Base-by-base conservation (phyloP, 1,140 invertebrate genomes). In the Drosophila pandora region DNA sequence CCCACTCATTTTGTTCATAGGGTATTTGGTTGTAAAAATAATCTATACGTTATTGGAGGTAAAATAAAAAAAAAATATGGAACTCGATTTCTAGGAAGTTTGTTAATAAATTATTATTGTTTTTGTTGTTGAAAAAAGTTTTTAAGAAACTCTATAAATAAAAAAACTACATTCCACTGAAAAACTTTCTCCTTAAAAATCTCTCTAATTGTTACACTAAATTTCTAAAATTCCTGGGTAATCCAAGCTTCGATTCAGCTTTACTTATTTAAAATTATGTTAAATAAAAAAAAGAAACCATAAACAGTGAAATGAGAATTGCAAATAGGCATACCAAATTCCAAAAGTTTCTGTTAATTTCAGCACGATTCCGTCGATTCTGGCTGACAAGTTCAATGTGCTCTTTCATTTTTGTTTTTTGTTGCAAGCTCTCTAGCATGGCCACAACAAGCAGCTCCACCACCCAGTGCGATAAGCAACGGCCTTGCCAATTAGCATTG, bases 401-500 rank as follows among this genome's bases (percentile, higher is more conserved):
- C 69, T 53, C 28, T 41, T 56, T 70, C 5, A 28, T 28, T 32
- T 56, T 49, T 25, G 65, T 41, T 55, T 50, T 32, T 50, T 50
- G 23, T 21, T 34, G 30, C 41, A 37, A 48, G 21, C 22, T 34
- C 17, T 30, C 23, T n/a, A 21, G 25, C 12, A 30, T 10, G 34
- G 48, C 28, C 65, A 13, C 39, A 41, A 39, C 37, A 2, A 39
- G 37, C 37, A 6, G 37, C 32, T 3, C 23, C 28, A 56, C 17
- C 53, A 52, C 59, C 53, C 60, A 37, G 39, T 32, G 53, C 76
- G 76, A 79, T 79, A 79, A 79, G 69, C 69, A 79, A 82, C 79
- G 79, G 61, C 79, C 79, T 82, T 82, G 79, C 67, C 65, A 82
- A 82, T 82, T 83, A 82, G 79, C 79, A 82, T 69, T 74, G 63